A percentile compares a stretch with the other conserved stretches of the same genome.
These are phyloP conservation scores for Agapornis roseicollis DNA, from an alignment of 2,113 vertebrate species.

Conservation along the genomic window DNA sequence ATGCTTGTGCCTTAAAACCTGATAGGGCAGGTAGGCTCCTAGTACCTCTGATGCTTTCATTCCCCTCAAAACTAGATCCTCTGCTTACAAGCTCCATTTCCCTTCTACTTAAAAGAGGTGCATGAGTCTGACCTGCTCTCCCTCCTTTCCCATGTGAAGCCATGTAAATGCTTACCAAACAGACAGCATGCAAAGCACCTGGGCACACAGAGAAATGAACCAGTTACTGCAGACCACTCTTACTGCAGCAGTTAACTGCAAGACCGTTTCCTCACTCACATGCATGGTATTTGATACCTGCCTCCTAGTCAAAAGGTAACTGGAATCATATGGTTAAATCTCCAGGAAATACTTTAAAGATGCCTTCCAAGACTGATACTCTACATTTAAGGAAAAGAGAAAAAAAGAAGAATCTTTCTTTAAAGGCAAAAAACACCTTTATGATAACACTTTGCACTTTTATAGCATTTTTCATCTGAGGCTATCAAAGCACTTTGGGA, in stretches of 20 bases:
- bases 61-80: not conserved
- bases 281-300: not conserved
- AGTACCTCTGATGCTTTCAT: not conserved
- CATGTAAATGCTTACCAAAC: not conserved
- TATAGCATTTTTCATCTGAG: slow-evolving; percentile 21
- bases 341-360: not conserved
- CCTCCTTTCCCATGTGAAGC: not conserved
- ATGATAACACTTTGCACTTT: slow-evolving; percentile 2
- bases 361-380: not conserved
- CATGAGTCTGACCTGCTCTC: not conserved
- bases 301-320: not conserved
- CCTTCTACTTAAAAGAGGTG: not conserved
- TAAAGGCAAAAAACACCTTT: not conserved
- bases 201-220: not conserved
- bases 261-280: not conserved
- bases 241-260: not conserved
- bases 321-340: not conserved
- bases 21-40: not conserved
- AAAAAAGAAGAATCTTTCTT: not conserved
- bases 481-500: slow-evolving; percentile 9
- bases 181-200: not conserved
- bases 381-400: not conserved
- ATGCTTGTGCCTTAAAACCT: not conserved
- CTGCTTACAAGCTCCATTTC: not conserved
- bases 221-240: not conserved